Conservation (phyloP, 92 coral and sea anemone species). For the Anthopleura xanthogrammica region DNA sequence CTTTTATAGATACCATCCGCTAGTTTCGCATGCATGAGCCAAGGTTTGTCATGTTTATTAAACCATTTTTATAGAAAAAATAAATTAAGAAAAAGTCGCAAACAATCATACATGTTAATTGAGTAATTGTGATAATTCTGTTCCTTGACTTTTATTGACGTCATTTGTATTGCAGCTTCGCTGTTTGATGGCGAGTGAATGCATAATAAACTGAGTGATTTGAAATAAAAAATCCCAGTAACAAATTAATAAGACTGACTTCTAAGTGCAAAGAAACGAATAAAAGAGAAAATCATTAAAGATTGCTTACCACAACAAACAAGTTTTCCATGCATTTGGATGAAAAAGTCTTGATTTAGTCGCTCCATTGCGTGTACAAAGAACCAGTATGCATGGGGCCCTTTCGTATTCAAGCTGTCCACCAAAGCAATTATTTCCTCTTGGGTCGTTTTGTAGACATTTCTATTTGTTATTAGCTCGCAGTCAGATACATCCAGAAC, state of each 20-base stretch:
- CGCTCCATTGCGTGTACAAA: conserved; percentile 36
- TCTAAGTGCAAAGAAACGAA: not conserved
- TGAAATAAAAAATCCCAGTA: not conserved
- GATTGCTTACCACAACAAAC: conserved; percentile 37
- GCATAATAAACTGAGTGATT: no score
- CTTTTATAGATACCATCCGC: no score
- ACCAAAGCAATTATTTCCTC: conserved; percentile 37
- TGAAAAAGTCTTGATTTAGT: conserved; percentile 17
- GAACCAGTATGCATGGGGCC: conserved; percentile 42
- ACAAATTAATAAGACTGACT: not conserved
- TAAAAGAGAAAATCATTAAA: not conserved
- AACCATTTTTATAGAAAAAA: no score
- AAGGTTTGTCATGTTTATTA: no score
- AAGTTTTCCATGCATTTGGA: conserved; percentile 39
- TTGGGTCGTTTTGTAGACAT: conserved; percentile 15
- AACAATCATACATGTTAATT: no score
- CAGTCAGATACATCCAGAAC: conserved; percentile 42
- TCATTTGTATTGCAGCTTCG: not conserved
- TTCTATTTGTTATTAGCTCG: conserved; percentile 32
- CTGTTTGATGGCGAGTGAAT: not conserved
- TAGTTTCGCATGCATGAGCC: no score
- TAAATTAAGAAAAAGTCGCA: no score
- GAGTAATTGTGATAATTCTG: no score
- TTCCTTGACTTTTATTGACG: not conserved
- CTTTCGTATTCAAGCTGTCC: conserved; percentile 23